A percentile compares a stretch with the other conserved stretches of the same genome.
phyloP scores from a whole-genome alignment of 2,113 vertebrate genomes.

The Esox niger region DNA sequence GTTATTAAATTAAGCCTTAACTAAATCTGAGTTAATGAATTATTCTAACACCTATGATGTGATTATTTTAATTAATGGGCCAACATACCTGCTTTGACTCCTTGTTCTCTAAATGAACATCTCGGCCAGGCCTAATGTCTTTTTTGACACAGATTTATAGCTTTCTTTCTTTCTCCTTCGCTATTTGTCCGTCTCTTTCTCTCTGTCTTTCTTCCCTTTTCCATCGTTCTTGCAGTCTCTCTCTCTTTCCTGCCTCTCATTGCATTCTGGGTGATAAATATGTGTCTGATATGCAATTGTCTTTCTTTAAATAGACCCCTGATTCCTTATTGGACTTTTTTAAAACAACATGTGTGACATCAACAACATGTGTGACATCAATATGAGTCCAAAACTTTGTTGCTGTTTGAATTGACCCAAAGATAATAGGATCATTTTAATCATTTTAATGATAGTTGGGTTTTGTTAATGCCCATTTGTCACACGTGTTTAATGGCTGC shows the following conservation, averaged over 20 bases:
- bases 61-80: constrained; percentile 79
- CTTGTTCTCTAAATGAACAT: constrained; percentile 71
- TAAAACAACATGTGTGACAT: constrained; percentile 38
- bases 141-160: constrained; percentile 68
- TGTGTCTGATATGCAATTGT: constrained; percentile 59
- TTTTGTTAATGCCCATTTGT: too few species aligned
- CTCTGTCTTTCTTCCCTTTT: not conserved
- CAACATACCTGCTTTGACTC: constrained; percentile 66
- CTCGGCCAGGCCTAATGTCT: constrained; percentile 61
- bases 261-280: constrained; percentile 61
- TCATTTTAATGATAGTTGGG: too few species aligned
- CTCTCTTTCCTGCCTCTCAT: not conserved
- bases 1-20: constrained; percentile 77
- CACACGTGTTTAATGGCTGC: too few species aligned
- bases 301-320: constrained; percentile 44
- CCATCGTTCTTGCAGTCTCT: not conserved
- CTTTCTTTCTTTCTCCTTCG: constrained; percentile 35
- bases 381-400: too few species aligned
- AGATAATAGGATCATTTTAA: too few species aligned
- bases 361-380: too few species aligned
- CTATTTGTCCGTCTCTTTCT: constrained; percentile 1
- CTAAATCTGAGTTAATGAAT: constrained; percentile 79
- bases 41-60: constrained; percentile 76
- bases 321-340: constrained; percentile 19
- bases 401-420: too few species aligned